These are phyloP conservation scores for Gnatocerus cornutus DNA, from an alignment of 2,888 invertebrate genomes.

Conservation along the genomic window DNA sequence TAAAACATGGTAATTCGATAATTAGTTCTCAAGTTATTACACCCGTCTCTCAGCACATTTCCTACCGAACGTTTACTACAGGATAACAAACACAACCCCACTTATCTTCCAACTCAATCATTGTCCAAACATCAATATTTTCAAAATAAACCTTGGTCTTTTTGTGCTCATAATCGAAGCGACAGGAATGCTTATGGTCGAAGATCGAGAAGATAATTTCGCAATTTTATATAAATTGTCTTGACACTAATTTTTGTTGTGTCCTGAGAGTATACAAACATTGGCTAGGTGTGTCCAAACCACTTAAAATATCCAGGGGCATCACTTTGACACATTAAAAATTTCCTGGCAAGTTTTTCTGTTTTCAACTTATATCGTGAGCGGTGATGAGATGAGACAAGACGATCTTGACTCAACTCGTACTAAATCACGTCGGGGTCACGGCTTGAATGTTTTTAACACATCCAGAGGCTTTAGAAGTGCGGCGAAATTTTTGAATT, in stretches of 20 bases:
- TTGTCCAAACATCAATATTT: conserved; percentile 36
- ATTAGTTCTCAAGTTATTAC: conserved; percentile 12
- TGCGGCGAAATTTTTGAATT: too few species aligned
- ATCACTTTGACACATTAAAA: conserved; percentile 3
- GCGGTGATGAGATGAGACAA: background rate
- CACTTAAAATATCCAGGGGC: background rate
- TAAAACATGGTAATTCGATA: conserved; percentile 15
- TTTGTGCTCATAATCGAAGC: conserved; percentile 18
- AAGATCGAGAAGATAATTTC: background rate
- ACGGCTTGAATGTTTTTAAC: conserved; percentile 6
- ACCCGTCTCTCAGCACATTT: conserved; percentile 8
- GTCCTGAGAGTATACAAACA: too few species aligned
- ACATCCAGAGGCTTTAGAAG: background rate
- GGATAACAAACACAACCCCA: conserved; percentile 20
- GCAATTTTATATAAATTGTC: background rate
- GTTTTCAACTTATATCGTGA: conserved; percentile 4
- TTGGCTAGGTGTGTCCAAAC: too few species aligned
- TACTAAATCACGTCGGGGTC: conserved; percentile 10
- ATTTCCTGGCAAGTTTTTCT: conserved; percentile 4
- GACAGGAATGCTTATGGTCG: background rate
- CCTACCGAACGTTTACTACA: conserved; percentile 16
- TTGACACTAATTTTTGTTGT: too few species aligned
- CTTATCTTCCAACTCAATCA: conserved; percentile 30
- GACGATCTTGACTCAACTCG: conserved; percentile 7
- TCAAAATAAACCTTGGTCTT: conserved; percentile 28